Evolutionary conservation across 2,888 invertebrate genomes (phyloP), one percentile per base, ranked within the genome.

Genomic region (Lycia hirtaria): DNA sequence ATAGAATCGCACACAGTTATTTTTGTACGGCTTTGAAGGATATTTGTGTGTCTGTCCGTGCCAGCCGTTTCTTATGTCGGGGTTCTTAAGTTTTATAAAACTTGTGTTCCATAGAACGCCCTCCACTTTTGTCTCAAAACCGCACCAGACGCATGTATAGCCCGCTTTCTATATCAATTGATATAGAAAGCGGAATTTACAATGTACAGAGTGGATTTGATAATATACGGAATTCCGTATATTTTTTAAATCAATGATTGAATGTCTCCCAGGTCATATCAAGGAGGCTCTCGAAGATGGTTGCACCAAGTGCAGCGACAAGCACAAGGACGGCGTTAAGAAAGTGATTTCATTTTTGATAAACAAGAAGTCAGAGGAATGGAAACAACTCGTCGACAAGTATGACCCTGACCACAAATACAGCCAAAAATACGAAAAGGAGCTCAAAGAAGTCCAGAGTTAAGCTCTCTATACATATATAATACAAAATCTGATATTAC

Each of bases 391-490:
- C 3, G 2, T 1, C 30, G 74, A 62, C 7, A 87, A 87, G 62
- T 88, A 83, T 63, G 89, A 90, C 56, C 81, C 85, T 1, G 57
- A 71, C 0, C 65, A 69, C 40, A 72, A 72, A 53, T 87, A 75
- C 69, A 44, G 73, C 7, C 61, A 58, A 3, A 80, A 80, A 40
- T 88, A 87, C 62, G 88, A 90, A 51, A 64, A 73, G 5, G 84
- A 85, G 43, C 74, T 85, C 0, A 74, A 69, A 28, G 55, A 71
- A 19, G 59, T 28, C 5, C 15, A 41, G 17, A 9, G 7, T 9
- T 26, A 9, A 9, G 26, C 6, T 26, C 1, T 26, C 9, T 4
- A 2, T 26, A 1, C 9, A 9, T 4, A 26, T n/a, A n/a, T n/a
- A n/a, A n/a, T n/a, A n/a, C n/a, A n/a, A 5, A 32, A 14, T 12